phyloP scores from a whole-genome alignment of 2,797 vertebrate species.

The Gallinago nigripennis region DNA sequence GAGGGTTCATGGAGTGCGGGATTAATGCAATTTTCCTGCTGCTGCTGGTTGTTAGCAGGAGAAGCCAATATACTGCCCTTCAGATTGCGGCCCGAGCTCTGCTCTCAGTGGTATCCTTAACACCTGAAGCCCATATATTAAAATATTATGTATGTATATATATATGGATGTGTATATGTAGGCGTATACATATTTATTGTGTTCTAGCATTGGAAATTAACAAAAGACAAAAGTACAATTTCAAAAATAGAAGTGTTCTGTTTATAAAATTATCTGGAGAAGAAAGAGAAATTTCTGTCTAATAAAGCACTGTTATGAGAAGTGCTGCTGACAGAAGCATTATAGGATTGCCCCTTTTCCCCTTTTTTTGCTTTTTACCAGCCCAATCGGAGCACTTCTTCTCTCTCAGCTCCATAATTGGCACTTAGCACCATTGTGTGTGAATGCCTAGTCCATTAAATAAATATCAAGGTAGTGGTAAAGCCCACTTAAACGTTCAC shows the following conservation, averaged over 20 bases:
- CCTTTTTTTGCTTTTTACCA: not conserved
- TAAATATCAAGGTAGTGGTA: not conserved
- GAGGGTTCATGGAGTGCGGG: not conserved
- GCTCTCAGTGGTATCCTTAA: not conserved
- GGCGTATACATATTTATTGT: not conserved
- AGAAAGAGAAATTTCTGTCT: not conserved
- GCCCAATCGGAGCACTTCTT: not conserved
- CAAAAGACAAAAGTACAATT: not conserved
- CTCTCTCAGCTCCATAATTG: not conserved
- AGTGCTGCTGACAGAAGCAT: not conserved
- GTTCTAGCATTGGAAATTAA: not conserved
- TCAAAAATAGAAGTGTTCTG: not conserved
- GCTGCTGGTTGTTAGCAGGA: not conserved
- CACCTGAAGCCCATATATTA: not conserved
- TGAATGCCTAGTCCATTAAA: not conserved
- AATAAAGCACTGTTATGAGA: not conserved
- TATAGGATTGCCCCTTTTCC: not conserved
- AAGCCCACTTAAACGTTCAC: slow-evolving; percentile 2
- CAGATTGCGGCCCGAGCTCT: not conserved
- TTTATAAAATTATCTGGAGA: not conserved
- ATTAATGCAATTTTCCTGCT: not conserved
- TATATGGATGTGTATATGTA: not conserved
- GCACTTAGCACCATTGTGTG: not conserved
- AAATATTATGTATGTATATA: not conserved
- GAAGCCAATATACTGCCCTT: not conserved